Conservation (phyloP, 2,113 vertebrate genomes). For the Calyptommatus sinebrachiatus region DNA sequence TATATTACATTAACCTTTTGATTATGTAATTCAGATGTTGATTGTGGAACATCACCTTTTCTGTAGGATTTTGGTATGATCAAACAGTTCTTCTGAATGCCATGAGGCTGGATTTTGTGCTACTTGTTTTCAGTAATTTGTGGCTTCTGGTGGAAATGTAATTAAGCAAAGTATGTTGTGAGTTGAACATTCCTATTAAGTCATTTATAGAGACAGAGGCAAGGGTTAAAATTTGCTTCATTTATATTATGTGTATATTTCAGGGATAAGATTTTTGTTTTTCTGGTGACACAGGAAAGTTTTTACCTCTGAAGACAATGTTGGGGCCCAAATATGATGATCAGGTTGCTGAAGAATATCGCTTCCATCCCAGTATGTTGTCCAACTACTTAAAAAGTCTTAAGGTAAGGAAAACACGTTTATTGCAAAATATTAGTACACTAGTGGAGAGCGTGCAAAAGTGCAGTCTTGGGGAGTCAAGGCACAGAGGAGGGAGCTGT, state of each 20-base stretch:
- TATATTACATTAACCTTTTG: too few relatives aligned
- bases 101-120: not conserved
- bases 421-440: not conserved
- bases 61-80: not conserved
- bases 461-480: too few relatives aligned
- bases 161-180: not conserved
- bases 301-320: slow-evolving; percentile 98
- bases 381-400: slow-evolving; percentile 94
- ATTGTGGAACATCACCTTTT: not conserved
- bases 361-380: slow-evolving; percentile 95
- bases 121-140: not conserved
- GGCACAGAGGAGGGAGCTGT: too few relatives aligned
- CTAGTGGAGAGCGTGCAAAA: too few relatives aligned
- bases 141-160: not conserved
- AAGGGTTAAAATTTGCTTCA: not conserved
- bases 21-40: not conserved
- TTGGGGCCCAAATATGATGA: slow-evolving; percentile 93
- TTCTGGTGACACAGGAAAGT: slow-evolving; percentile 79
- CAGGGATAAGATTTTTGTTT: slow-evolving; percentile 22
- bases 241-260: not conserved
- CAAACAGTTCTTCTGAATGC: not conserved
- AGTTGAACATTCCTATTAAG: not conserved
- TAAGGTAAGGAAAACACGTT: slow-evolving; percentile 78
- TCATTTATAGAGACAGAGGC: not conserved
- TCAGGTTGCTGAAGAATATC: slow-evolving; percentile 91